phyloP scores from a whole-genome alignment of 2,888 invertebrate species.

The Drosophila macrothrix region DNA sequence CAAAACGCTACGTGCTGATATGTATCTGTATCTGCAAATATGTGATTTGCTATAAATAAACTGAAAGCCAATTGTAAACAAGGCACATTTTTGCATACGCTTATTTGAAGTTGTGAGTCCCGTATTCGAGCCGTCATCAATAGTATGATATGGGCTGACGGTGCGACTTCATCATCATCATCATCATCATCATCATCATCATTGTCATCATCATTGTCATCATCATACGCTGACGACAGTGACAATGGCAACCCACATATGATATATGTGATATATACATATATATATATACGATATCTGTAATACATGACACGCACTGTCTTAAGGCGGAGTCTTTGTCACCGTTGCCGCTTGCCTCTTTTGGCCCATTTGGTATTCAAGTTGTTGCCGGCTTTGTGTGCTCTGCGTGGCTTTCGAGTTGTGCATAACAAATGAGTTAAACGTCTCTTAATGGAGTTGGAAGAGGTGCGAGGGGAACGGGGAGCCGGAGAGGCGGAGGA shows the following conservation, averaged over 20 bases:
- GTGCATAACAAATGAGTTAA: constrained; percentile 73
- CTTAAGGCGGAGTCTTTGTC: constrained; percentile 36
- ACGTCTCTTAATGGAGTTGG: constrained; percentile 6
- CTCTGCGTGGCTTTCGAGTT: constrained; percentile 64
- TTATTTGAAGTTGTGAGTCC: constrained; percentile 7
- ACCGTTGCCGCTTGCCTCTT: constrained; percentile 4
- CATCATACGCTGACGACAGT: constrained; percentile 17
- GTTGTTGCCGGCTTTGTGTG: constrained; percentile 52
- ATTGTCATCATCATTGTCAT: constrained; percentile 3
- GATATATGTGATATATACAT: constrained; percentile 8
- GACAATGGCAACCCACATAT: constrained; percentile 29
- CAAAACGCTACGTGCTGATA: constrained; percentile 33
- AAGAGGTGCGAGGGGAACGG: background rate
- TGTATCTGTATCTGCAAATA: constrained; percentile 15
- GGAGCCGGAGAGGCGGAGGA: background rate
- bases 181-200: constrained; percentile 21
- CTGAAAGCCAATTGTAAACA: constrained; percentile 4
- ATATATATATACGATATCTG: constrained; percentile 25
- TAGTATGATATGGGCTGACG: constrained; percentile 44
- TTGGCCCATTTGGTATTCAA: constrained; percentile 68
- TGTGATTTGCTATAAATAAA: constrained; percentile 16
- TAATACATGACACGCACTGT: constrained; percentile 52
- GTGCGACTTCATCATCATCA: constrained; percentile 20
- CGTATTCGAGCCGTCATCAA: constrained; percentile 12
- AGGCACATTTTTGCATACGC: constrained; percentile 7